Conservation (phyloP, 2,113 vertebrate species). For the Nicator chloris region DNA sequence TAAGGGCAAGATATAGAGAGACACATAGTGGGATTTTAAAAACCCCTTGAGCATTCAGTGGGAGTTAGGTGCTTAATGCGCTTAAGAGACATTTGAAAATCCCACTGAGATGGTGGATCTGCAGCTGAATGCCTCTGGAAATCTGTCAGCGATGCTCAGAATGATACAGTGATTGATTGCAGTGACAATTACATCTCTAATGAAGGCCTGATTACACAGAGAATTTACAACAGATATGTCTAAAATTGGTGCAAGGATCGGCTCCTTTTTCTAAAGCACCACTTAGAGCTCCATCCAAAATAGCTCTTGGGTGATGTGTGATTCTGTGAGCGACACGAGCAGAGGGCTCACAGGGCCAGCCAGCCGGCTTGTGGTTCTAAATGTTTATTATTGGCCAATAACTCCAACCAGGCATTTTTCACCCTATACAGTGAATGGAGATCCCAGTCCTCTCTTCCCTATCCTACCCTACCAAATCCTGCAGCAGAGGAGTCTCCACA, state of each 20-base stretch:
- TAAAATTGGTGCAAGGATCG: neutral
- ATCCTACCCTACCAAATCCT: neutral
- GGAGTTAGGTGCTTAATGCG: constrained; percentile 46
- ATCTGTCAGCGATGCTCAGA: constrained; percentile 1
- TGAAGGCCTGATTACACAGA: neutral
- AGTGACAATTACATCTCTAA: constrained; percentile 30
- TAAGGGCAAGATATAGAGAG: constrained; percentile 50
- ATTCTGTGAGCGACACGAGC: neutral
- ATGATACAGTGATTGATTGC: constrained; percentile 20
- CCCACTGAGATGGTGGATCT: constrained; percentile 21
- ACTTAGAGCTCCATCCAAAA: neutral
- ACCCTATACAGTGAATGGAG: neutral
- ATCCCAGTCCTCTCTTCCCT: neutral
- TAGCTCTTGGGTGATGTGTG: neutral
- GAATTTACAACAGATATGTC: constrained; percentile 1
- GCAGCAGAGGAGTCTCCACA: neutral
- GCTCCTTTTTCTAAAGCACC: neutral
- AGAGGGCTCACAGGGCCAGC: neutral
- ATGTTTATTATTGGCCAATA: neutral
- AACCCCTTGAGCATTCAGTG: constrained; percentile 49
- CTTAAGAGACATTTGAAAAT: constrained; percentile 56
- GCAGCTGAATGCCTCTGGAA: constrained; percentile 44
- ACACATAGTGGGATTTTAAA: constrained; percentile 39
- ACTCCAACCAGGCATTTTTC: neutral
- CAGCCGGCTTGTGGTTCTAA: neutral